These are phyloP conservation scores for Troglohyphantes excavatus DNA, from an alignment of 2,888 invertebrate species.

Conservation along the genomic window DNA sequence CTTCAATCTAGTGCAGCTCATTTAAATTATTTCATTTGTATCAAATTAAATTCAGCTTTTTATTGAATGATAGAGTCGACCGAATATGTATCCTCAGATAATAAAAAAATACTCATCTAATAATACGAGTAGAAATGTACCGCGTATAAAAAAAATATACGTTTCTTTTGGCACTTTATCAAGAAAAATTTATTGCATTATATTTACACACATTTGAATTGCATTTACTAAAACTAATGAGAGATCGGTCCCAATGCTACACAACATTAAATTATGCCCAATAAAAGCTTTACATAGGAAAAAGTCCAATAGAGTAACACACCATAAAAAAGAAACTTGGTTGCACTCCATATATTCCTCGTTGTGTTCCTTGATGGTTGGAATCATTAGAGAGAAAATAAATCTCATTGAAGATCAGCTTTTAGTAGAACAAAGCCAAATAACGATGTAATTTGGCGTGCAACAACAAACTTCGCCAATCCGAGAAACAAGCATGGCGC, in stretches of 20 bases:
- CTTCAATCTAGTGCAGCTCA: too few species aligned
- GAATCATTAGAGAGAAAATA: neutral
- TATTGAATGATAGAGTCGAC: neutral
- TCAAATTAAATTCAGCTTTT: neutral
- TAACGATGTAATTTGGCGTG: slow-evolving; percentile 12
- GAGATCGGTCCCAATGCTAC: neutral
- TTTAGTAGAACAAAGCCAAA: slow-evolving; percentile 30
- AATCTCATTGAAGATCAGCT: neutral
- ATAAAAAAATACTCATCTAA: neutral
- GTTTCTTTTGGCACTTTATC: neutral
- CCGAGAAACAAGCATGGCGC: neutral
- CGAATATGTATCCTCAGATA: neutral
- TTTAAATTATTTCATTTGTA: neutral
- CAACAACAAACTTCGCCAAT: slow-evolving; percentile 1
- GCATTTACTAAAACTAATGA: neutral
- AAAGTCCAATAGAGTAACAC: neutral
- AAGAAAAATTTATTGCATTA: neutral
- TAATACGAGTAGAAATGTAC: neutral
- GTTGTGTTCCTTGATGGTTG: neutral
- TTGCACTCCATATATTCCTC: slow-evolving; percentile 5
- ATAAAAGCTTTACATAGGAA: neutral
- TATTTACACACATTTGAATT: slow-evolving; percentile 9
- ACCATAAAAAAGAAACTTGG: neutral
- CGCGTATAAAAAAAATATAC: neutral
- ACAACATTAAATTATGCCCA: slow-evolving; percentile 2